Percentiles rank a stretch among this genome's conserved stretches.
Conservation (phyloP, 2,888 invertebrate species). For the Epirrhoe tristata region DNA sequence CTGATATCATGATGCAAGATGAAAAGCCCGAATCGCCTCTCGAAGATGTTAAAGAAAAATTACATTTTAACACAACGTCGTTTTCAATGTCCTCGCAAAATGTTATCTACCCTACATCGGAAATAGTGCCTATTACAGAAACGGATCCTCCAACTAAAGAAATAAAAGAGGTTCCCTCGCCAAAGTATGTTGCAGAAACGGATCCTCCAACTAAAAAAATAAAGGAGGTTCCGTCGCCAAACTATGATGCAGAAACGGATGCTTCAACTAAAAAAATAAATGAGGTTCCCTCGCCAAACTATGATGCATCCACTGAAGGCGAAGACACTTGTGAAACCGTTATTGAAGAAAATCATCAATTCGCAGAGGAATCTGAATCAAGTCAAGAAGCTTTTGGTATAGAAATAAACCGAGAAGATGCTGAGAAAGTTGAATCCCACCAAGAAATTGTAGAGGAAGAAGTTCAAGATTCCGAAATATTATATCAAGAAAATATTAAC, state of each 20-base stretch:
- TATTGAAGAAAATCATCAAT: conserved; percentile 20
- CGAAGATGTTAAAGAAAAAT: conserved; percentile 39
- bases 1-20: conserved; percentile 37
- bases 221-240: conserved; percentile 14
- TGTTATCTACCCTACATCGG: conserved; percentile 67
- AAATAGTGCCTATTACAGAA: conserved; percentile 64
- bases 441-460: conserved; percentile 18
- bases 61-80: conserved; percentile 27
- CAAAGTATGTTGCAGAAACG: background rate
- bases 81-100: conserved; percentile 49
- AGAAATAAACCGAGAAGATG: conserved; percentile 14
- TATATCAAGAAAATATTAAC: conserved; percentile 29
- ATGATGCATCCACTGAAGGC: conserved; percentile 25
- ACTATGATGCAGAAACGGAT: conserved; percentile 37
- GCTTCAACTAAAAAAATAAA: conserved; percentile 13
- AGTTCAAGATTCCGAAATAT: conserved; percentile 15
- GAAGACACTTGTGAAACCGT: conserved; percentile 26
- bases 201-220: conserved; percentile 8
- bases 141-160: conserved; percentile 7
- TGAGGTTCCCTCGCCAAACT: conserved; percentile 15
- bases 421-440: conserved; percentile 6
- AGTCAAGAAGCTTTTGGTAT: conserved; percentile 23
- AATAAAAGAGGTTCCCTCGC: conserved; percentile 14
- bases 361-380: conserved; percentile 21
- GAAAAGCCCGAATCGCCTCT: conserved; percentile 32